phyloP scores from a whole-genome alignment of 2,888 invertebrate genomes.

The Fragum sueziense region DNA sequence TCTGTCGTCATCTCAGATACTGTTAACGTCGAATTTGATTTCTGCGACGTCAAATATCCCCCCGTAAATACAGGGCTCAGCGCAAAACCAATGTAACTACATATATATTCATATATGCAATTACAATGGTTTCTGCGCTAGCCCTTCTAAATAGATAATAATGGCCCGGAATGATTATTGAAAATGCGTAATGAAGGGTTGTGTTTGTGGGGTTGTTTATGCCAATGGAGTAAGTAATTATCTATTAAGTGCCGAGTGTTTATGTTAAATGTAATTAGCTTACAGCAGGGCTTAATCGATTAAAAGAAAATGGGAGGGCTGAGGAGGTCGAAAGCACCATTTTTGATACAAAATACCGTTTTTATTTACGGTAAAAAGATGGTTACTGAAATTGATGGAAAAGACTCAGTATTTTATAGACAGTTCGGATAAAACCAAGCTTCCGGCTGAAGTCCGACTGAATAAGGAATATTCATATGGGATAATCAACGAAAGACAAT shows the following conservation, averaged over 20 bases:
- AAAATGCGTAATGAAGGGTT: slow-evolving; percentile 58
- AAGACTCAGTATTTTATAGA: too few species aligned
- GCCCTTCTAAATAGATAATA: slow-evolving; percentile 60
- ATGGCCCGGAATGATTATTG: slow-evolving; percentile 53
- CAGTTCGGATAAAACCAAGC: too few species aligned
- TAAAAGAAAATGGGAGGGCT: slow-evolving; percentile 21
- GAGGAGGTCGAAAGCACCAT: slow-evolving; percentile 6
- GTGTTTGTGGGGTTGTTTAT: slow-evolving; percentile 50
- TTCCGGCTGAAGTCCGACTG: too few species aligned
- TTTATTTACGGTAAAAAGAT: neutral
- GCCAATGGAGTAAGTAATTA: slow-evolving; percentile 54
- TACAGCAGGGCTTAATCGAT: slow-evolving; percentile 54
- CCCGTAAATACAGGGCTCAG: too few species aligned
- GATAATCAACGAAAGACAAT: too few species aligned
- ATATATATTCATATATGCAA: too few species aligned
- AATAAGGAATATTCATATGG: too few species aligned
- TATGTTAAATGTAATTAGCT: slow-evolving; percentile 57
- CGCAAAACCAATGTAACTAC: too few species aligned
- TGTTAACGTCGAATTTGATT: slow-evolving; percentile 50
- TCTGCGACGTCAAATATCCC: slow-evolving; percentile 49
- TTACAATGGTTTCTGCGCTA: too few species aligned
- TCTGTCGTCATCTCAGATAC: slow-evolving; percentile 48
- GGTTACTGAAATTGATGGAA: too few species aligned
- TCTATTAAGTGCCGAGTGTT: slow-evolving; percentile 60
- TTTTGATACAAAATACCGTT: neutral